Conservation (phyloP, 2,113 vertebrate species). For the Aspidoscelis tigris region DNA sequence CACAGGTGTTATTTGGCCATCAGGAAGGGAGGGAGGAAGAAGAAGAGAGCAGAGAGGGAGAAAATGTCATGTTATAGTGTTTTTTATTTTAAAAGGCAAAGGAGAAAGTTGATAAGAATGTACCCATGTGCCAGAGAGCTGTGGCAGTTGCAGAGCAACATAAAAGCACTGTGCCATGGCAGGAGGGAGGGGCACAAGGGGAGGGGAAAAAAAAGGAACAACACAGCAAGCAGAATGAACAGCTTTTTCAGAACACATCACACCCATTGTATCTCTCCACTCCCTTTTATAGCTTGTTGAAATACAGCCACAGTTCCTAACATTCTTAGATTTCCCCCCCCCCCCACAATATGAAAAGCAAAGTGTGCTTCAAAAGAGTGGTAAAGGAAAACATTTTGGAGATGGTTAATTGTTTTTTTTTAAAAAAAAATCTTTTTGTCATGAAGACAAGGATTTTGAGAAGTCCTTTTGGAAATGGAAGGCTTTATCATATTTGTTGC, state of each 20-base stretch:
- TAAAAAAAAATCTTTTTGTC: conserved; percentile 2
- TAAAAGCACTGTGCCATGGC: conserved; percentile 70
- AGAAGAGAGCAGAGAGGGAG: neutral
- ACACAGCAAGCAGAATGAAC: conserved; percentile 61
- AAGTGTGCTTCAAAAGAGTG: too few relatives aligned
- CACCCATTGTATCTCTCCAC: conserved; percentile 3
- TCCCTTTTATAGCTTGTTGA: conserved; percentile 21
- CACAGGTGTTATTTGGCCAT: conserved; percentile 65
- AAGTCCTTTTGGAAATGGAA: neutral
- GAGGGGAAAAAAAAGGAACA: conserved; percentile 60
- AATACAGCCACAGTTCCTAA: neutral
- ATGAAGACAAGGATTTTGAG: conserved; percentile 28
- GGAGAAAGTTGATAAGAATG: conserved; percentile 64
- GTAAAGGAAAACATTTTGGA: too few relatives aligned
- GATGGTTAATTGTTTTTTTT: conserved; percentile 20
- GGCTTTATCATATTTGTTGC: too few relatives aligned
- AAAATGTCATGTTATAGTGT: conserved; percentile 57
- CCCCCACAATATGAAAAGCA: too few relatives aligned
- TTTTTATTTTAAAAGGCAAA: conserved; percentile 63
- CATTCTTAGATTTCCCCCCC: neutral
- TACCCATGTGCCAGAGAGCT: conserved; percentile 67
- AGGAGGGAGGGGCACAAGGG: neutral
- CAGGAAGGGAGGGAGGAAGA: conserved; percentile 19
- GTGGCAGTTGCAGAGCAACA: conserved; percentile 72
- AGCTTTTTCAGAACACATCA: conserved; percentile 20